These are phyloP conservation scores for Lamproptera curius DNA, from an alignment of 2,888 invertebrate genomes.

Conservation along the genomic window DNA sequence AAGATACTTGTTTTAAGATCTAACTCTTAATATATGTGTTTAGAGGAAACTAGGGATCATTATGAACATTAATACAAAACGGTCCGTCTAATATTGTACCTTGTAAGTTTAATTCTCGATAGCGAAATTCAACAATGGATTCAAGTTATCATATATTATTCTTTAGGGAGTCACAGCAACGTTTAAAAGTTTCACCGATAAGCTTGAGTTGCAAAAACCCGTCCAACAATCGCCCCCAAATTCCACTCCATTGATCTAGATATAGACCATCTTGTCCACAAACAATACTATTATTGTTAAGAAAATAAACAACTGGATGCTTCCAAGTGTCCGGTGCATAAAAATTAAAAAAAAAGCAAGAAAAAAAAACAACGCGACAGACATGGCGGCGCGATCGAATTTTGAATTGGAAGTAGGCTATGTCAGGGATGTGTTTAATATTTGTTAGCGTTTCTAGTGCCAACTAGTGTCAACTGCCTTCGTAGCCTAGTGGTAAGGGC, in stretches of 20 bases:
- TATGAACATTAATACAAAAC: too few species aligned
- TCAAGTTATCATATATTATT: too few species aligned
- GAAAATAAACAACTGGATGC: constrained; percentile 59
- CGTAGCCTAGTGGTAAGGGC: too few species aligned
- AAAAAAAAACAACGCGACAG: constrained; percentile 47
- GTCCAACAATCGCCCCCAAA: constrained; percentile 46
- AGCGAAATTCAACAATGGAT: too few species aligned
- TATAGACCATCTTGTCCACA: constrained; percentile 62
- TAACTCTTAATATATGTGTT: too few species aligned
- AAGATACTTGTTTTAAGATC: too few species aligned
- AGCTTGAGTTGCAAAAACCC: constrained; percentile 55
- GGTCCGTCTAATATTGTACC: too few species aligned
- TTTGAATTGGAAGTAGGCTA: constrained; percentile 55
- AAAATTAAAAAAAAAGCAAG: constrained; percentile 50
- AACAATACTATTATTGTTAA: constrained; percentile 69
- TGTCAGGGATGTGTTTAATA: constrained; percentile 31
- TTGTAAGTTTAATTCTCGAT: too few species aligned
- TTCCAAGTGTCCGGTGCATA: constrained; percentile 45
- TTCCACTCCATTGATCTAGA: constrained; percentile 59
- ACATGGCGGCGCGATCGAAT: constrained; percentile 56
- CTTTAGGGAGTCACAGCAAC: too few species aligned
- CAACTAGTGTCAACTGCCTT: too few species aligned
- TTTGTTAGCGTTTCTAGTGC: too few species aligned
- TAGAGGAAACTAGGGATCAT: too few species aligned
- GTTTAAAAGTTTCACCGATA: constrained; percentile 32